A percentile compares a stretch with the other conserved stretches of the same genome.
These are phyloP conservation scores for Steinernema hermaphroditum DNA, from an alignment of 2,888 invertebrate genomes.

Conservation along the genomic window DNA sequence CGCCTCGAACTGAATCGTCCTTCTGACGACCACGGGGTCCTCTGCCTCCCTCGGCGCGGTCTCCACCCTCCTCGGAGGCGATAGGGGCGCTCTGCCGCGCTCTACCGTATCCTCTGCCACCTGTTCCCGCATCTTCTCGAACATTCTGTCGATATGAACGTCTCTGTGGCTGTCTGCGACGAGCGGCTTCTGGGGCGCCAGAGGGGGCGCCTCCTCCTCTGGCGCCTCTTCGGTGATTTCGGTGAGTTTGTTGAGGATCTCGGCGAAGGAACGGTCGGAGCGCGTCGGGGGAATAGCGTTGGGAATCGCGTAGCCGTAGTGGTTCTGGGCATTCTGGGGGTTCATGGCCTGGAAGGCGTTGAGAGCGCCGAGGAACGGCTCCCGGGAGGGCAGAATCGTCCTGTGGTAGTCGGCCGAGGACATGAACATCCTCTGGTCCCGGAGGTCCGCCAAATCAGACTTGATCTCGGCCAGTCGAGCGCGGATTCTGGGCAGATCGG, in stretches of 20 bases:
- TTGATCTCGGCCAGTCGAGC: conserved; percentile 13
- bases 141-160: conserved; percentile 13
- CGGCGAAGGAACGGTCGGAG: conserved; percentile 20
- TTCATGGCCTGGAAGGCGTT: background rate
- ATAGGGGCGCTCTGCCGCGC: background rate
- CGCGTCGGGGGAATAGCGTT: background rate
- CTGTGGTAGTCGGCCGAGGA: conserved; percentile 16
- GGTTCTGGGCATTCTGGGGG: too few relatives aligned
- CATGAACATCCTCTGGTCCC: conserved; percentile 26
- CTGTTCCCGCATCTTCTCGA: conserved; percentile 12
- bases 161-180: background rate
- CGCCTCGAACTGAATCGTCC: background rate
- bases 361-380: background rate
- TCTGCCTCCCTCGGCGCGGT: background rate
- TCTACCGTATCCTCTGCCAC: background rate
- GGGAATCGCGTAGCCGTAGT: background rate
- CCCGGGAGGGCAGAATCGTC: conserved; percentile 1
- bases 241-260: conserved; percentile 15
- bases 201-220: background rate
- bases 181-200: background rate
- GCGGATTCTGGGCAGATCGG: conserved; percentile 19
- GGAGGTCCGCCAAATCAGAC: conserved; percentile 15
- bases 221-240: conserved; percentile 16
- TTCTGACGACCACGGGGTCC: background rate
- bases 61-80: background rate